Evolutionary conservation across 2,797 vertebrate species (phyloP).

Genomic region (Arctocebus calabarensis): DNA sequence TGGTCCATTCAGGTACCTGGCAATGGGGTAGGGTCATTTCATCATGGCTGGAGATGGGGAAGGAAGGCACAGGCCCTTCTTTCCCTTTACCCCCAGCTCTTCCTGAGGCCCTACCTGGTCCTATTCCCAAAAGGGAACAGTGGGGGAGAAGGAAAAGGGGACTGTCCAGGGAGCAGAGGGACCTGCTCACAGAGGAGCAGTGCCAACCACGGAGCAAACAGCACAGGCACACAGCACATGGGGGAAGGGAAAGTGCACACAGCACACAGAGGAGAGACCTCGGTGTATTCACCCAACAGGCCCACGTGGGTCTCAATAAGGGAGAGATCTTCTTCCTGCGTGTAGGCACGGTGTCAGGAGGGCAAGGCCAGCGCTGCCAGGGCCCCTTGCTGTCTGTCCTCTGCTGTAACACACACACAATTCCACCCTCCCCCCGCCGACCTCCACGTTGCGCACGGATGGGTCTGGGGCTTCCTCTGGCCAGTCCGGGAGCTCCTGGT

Average conservation of each 20-base stretch:
- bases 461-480: conserved; percentile 97
- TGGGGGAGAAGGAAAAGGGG: neutral
- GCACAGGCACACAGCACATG: neutral
- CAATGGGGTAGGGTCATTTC: neutral
- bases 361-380: neutral
- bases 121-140: neutral
- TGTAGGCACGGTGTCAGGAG: conserved; percentile 56
- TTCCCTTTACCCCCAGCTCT: neutral
- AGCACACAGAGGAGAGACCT: conserved; percentile 88
- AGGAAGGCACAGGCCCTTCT: neutral
- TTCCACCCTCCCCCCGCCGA: conserved; percentile 70
- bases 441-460: conserved; percentile 99
- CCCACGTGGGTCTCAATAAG: conserved; percentile 90
- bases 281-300: conserved; percentile 91
- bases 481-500: conserved; percentile 99
- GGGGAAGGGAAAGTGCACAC: conserved; percentile 74
- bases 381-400: neutral
- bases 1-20: conserved; percentile 99
- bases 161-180: neutral
- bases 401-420: neutral
- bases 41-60: neutral
- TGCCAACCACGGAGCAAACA: neutral
- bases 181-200: neutral
- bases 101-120: neutral
- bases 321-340: conserved; percentile 90